These are phyloP conservation scores for Hybos culiciformis DNA, from an alignment of 2,888 invertebrate species.

Conservation along the genomic window DNA sequence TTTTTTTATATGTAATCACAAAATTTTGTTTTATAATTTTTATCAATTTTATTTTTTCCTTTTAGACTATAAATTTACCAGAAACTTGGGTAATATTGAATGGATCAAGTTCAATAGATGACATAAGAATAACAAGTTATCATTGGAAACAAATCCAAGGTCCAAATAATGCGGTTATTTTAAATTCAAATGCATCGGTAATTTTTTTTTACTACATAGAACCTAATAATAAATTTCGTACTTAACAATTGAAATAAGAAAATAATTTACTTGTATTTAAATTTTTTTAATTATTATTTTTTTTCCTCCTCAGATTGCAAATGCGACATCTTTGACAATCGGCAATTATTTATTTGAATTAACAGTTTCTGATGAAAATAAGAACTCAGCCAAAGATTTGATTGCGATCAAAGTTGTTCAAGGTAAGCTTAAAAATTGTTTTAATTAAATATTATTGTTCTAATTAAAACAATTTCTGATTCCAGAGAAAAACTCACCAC, in stretches of 20 bases:
- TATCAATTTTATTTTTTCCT: conserved; percentile 16
- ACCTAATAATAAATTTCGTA: too few species aligned
- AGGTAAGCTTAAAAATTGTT: conserved; percentile 49
- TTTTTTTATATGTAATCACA: too few species aligned
- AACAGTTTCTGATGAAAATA: conserved; percentile 72
- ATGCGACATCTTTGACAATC: conserved; percentile 67
- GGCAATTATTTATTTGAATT: conserved; percentile 72
- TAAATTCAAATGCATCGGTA: conserved; percentile 43
- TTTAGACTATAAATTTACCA: conserved; percentile 66
- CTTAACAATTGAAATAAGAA: not conserved
- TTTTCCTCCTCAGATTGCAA: conserved; percentile 39
- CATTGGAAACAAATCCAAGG: conserved; percentile 70
- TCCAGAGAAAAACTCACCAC: conserved; percentile 75
- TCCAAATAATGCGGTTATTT: conserved; percentile 45
- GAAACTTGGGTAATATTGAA: conserved; percentile 67
- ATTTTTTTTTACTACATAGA: conserved; percentile 5
- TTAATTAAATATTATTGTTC: conserved; percentile 5
- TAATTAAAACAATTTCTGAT: too few species aligned
- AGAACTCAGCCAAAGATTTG: conserved; percentile 60
- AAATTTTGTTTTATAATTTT: too few species aligned
- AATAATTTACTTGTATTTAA: not conserved
- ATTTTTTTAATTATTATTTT: not conserved
- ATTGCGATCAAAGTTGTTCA: conserved; percentile 70
- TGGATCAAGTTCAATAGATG: conserved; percentile 69
- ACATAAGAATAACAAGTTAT: conserved; percentile 67